phyloP scores from a whole-genome alignment of 2,797 vertebrate species.

The Chiroxiphia lanceolata region DNA sequence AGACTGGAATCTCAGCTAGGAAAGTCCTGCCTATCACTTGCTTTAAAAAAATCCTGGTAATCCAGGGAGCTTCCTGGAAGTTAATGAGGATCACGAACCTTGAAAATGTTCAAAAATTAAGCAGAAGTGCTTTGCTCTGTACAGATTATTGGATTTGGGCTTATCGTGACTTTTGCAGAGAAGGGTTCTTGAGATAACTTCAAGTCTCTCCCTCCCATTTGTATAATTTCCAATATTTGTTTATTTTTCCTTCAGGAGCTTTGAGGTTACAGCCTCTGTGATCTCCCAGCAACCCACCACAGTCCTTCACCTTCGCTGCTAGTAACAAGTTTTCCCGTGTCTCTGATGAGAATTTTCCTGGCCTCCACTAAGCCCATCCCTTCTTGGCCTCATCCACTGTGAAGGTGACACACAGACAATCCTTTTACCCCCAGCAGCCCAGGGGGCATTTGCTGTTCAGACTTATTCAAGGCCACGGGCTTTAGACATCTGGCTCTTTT shows the following conservation, averaged over 20 bases:
- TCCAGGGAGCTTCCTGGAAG: not conserved
- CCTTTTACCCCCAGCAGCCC: not conserved
- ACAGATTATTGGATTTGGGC: not conserved
- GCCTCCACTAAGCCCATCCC: accelerated
- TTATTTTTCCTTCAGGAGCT: not conserved
- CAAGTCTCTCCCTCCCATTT: not conserved
- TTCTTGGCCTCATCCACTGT: not conserved
- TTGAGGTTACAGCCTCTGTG: not conserved
- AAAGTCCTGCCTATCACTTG: not conserved
- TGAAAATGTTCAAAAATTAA: not conserved
- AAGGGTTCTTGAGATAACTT: not conserved
- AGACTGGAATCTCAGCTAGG: not conserved
- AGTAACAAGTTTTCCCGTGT: not conserved
- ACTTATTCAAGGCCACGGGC: not conserved
- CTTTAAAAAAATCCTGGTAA: not conserved
- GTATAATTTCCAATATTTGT: not conserved
- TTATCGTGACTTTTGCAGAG: not conserved
- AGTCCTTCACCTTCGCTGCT: not conserved
- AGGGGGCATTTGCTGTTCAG: not conserved
- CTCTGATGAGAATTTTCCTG: not conserved
- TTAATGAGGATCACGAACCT: not conserved
- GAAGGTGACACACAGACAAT: not conserved
- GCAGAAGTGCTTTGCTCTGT: not conserved
- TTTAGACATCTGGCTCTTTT: not conserved
- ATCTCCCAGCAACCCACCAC: not conserved